These are phyloP conservation scores for Lamellibrachia luymesi DNA, from an alignment of 1,140 invertebrate species.

Conservation along the genomic window DNA sequence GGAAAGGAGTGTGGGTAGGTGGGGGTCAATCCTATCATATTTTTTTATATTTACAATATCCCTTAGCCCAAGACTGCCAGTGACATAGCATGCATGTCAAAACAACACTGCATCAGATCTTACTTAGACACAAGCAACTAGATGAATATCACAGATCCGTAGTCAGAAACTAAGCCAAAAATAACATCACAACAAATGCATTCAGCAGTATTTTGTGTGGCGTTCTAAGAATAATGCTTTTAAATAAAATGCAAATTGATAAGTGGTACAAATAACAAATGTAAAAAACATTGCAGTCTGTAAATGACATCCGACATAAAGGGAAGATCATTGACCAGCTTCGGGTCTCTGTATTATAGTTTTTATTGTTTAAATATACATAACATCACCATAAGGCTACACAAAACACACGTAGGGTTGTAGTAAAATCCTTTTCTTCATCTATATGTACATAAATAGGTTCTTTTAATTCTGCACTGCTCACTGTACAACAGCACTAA, in stretches of 20 bases:
- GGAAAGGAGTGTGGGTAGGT: too few species aligned
- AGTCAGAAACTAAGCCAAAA: neutral
- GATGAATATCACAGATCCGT: neutral
- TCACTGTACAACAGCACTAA: too few species aligned
- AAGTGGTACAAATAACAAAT: neutral
- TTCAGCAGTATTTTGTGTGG: neutral
- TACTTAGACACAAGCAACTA: neutral
- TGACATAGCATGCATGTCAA: neutral
- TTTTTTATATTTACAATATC: too few species aligned
- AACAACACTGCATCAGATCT: neutral
- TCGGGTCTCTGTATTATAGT: too few species aligned
- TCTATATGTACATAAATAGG: neutral
- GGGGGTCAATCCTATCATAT: too few species aligned
- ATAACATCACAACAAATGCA: neutral
- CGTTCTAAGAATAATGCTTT: too few species aligned
- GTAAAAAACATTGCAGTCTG: neutral
- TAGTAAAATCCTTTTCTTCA: neutral
- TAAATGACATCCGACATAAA: neutral
- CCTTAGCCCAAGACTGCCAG: too few species aligned
- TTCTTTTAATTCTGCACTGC: neutral
- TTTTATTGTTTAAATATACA: neutral
- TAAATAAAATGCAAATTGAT: too few species aligned
- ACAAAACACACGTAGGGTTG: neutral
- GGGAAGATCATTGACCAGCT: too few species aligned
- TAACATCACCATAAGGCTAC: neutral